A percentile compares a stretch with the other conserved stretches of the same genome.
Evolutionary conservation across 2,797 vertebrate species (phyloP).

Genomic region (Mus caroli): DNA sequence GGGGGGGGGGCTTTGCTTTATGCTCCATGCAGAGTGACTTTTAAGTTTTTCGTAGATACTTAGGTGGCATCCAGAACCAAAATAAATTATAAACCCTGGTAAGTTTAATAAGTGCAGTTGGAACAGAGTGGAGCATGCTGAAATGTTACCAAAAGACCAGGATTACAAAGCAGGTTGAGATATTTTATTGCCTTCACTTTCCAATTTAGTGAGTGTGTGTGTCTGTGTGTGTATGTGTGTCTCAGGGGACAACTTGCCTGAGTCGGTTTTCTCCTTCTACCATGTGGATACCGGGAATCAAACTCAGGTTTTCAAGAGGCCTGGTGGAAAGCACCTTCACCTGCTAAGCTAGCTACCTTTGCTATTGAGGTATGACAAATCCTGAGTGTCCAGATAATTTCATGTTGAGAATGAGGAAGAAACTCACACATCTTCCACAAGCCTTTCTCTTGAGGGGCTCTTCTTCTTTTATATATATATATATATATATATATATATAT

Average conservation of each 20-base stretch:
- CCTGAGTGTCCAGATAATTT: not conserved
- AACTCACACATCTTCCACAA: not conserved
- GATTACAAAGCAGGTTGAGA: slow-evolving; percentile 16
- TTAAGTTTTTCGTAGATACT: not conserved
- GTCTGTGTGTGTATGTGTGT: not conserved
- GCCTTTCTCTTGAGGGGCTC: not conserved
- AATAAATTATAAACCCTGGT: not conserved
- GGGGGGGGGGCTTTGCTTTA: not conserved
- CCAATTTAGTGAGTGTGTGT: not conserved
- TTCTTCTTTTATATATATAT: too few relatives aligned
- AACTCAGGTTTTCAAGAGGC: not conserved
- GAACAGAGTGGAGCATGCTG: not conserved
- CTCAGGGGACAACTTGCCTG: not conserved
- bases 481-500: too few relatives aligned
- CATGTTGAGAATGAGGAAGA: slow-evolving; percentile 27
- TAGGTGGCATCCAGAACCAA: not conserved
- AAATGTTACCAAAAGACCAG: slow-evolving; percentile 33
- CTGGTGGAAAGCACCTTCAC: not conserved
- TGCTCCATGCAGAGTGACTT: not conserved
- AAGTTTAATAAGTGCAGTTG: not conserved
- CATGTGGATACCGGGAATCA: not conserved
- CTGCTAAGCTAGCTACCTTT: not conserved
- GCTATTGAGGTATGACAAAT: not conserved
- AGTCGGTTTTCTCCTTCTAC: not conserved
- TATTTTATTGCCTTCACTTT: not conserved